Percentiles rank a stretch among this genome's conserved stretches.
Evolutionary conservation across 2,888 invertebrate genomes (phyloP).

Genomic region (Gandaritis pyraliata): DNA sequence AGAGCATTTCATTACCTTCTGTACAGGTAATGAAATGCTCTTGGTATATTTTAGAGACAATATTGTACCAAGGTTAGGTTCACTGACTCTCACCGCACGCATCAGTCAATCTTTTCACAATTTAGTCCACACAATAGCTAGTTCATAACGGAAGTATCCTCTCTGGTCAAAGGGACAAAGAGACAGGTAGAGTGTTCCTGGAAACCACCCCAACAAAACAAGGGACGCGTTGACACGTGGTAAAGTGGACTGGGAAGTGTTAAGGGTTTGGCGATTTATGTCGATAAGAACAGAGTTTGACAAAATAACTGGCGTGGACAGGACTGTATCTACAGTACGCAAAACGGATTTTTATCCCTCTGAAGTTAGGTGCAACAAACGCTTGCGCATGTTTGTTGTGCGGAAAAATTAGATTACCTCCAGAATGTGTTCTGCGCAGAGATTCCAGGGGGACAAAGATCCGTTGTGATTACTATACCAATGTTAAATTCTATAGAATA

Average conservation of each 20-base stretch:
- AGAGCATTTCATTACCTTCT: no score
- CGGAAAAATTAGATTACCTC: no score
- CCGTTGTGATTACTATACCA: no score
- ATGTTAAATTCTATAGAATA: not conserved
- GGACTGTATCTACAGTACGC: no score
- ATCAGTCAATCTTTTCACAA: conserved; percentile 23
- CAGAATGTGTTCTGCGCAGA: no score
- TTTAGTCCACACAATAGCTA: conserved; percentile 24
- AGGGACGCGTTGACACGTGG: conserved; percentile 25
- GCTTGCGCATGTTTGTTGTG: no score
- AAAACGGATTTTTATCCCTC: no score
- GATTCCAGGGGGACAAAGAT: no score
- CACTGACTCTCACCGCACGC: conserved; percentile 14
- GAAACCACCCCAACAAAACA: conserved; percentile 34
- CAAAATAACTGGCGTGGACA: not conserved
- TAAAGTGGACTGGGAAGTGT: conserved; percentile 23
- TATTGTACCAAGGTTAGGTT: conserved; percentile 19
- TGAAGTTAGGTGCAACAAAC: no score
- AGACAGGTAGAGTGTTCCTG: conserved; percentile 39
- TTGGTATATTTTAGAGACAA: not conserved
- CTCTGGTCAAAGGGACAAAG: conserved; percentile 25
- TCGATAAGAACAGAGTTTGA: not conserved
- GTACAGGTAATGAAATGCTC: no score
- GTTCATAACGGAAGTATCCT: conserved; percentile 37
- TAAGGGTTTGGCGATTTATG: conserved; percentile 11